Percentiles rank a stretch among this genome's conserved stretches.
phyloP scores from a whole-genome alignment of 2,888 invertebrate species.

The Erannis defoliaria region DNA sequence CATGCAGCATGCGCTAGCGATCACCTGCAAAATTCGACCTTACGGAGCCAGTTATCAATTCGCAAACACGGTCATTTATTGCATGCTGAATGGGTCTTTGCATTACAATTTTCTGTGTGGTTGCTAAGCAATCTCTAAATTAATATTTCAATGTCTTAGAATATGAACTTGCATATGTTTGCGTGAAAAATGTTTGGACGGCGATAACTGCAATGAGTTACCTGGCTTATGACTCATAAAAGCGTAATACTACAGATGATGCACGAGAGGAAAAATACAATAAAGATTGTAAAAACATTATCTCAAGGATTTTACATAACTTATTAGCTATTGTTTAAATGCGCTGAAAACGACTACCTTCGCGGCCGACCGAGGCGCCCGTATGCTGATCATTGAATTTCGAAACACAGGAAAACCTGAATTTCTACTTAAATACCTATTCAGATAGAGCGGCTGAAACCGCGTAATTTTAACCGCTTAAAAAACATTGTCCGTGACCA shows the following conservation, averaged over 20 bases:
- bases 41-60: conserved; percentile 26
- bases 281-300: conserved; percentile 19
- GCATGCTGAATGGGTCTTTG: conserved; percentile 34
- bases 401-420: conserved; percentile 30
- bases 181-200: conserved; percentile 30
- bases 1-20: conserved; percentile 34
- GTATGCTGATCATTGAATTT: conserved; percentile 17
- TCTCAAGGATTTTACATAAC: conserved; percentile 19
- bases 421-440: conserved; percentile 16
- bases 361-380: conserved; percentile 6
- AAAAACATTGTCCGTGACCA: conserved; percentile 45
- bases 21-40: conserved; percentile 40
- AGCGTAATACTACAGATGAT: conserved; percentile 4
- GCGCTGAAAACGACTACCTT: conserved; percentile 9
- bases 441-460: conserved; percentile 24
- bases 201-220: conserved; percentile 30
- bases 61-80: conserved; percentile 16
- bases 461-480: conserved; percentile 24
- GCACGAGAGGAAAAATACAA: conserved; percentile 8
- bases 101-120: conserved; percentile 3
- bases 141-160: conserved; percentile 6
- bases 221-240: conserved; percentile 35
- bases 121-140: conserved; percentile 14
- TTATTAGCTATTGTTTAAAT: conserved; percentile 21
- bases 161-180: conserved; percentile 9